phyloP scores from a whole-genome alignment of 2,888 invertebrate genomes.

The Trachelus iudaicus region DNA sequence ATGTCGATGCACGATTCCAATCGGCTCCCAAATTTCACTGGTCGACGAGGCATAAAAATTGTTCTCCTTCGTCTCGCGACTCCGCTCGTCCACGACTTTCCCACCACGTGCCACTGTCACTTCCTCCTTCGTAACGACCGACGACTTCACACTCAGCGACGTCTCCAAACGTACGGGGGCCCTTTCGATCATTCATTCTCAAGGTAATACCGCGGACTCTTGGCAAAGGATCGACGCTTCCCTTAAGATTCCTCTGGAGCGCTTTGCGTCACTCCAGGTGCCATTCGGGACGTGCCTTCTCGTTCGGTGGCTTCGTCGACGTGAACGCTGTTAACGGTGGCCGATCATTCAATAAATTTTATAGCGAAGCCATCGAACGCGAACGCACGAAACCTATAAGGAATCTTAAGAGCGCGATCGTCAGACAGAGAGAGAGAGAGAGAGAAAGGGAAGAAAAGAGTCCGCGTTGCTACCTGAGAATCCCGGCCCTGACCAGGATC shows the following conservation, averaged over 20 bases:
- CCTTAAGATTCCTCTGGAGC: too few species aligned
- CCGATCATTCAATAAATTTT: too few species aligned
- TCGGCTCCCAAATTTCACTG: conserved; percentile 76
- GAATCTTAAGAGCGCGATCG: too few species aligned
- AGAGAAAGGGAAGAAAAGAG: neutral
- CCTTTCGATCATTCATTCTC: conserved; percentile 48
- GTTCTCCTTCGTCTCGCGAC: conserved; percentile 77
- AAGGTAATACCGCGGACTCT: too few species aligned
- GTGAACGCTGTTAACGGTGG: too few species aligned
- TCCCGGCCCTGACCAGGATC: conserved; percentile 74
- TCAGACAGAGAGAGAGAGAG: too few species aligned
- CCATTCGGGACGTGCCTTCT: too few species aligned
- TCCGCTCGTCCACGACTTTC: conserved; percentile 76
- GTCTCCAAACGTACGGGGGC: conserved; percentile 79
- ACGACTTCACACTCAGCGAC: conserved; percentile 77
- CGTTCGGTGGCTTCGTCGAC: too few species aligned
- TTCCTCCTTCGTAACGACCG: conserved; percentile 77
- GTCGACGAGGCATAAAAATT: conserved; percentile 76
- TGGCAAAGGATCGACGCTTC: neutral
- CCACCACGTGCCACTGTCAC: conserved; percentile 77
- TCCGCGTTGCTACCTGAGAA: conserved; percentile 64
- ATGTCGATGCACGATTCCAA: conserved; percentile 59
- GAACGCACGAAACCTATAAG: too few species aligned
- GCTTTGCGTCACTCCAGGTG: too few species aligned
- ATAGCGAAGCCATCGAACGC: too few species aligned